phyloP scores from a whole-genome alignment of 2,888 invertebrate genomes.

The Eumacrocentrus americanus region DNA sequence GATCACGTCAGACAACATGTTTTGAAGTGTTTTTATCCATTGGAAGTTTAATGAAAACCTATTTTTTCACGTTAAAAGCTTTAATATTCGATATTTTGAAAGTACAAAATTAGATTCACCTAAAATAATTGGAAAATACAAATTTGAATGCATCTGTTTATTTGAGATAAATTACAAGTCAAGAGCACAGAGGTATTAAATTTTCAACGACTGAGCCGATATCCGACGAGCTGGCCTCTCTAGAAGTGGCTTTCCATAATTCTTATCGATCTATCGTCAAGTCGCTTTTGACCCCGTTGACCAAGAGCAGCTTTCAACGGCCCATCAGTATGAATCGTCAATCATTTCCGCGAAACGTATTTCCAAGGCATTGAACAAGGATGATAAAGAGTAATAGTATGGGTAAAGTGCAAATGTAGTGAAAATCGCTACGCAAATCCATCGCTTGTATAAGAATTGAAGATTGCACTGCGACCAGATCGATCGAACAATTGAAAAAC shows the following conservation, averaged over 20 bases:
- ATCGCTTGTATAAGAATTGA: not conserved
- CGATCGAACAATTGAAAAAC: too few relatives aligned
- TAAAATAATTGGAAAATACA: too few relatives aligned
- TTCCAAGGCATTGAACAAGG: conserved; percentile 37
- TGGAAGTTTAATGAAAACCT: too few relatives aligned
- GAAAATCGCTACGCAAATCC: conserved; percentile 9
- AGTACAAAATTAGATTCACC: too few relatives aligned
- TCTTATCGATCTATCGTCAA: conserved; percentile 10
- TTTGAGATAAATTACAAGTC: too few relatives aligned
- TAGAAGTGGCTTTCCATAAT: conserved; percentile 6
- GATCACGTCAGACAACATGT: too few relatives aligned
- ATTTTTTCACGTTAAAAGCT: too few relatives aligned
- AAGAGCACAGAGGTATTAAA: not conserved
- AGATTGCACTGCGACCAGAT: too few relatives aligned
- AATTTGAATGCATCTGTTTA: too few relatives aligned
- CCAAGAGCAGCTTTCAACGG: conserved; percentile 48
- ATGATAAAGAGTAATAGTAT: conserved; percentile 16
- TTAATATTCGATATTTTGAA: too few relatives aligned
- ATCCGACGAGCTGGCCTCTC: not conserved
- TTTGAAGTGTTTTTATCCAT: too few relatives aligned
- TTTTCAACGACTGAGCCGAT: conserved; percentile 3
- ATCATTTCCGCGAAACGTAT: conserved; percentile 49
- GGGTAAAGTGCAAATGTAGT: conserved; percentile 8
- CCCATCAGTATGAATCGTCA: conserved; percentile 49
- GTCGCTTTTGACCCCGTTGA: conserved; percentile 45